Evolutionary conservation across 2,797 vertebrate genomes (phyloP).

Genomic region (Melanitta fusca): DNA sequence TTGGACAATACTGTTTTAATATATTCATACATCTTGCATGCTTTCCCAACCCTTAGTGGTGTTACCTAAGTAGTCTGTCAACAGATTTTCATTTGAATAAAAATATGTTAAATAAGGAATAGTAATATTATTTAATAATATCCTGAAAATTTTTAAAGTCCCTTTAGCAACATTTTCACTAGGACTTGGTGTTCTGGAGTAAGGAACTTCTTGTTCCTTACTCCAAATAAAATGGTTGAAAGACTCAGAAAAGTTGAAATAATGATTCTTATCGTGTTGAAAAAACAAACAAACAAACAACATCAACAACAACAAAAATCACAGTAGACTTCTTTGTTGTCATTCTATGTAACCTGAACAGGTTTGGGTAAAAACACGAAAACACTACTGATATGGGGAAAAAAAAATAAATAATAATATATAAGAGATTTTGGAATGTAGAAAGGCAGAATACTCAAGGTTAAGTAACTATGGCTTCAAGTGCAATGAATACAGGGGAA

Average conservation of each 20-base stretch:
- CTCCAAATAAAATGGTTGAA: background rate
- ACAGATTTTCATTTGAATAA: background rate
- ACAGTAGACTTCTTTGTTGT: accelerated
- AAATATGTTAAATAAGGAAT: background rate
- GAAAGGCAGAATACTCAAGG: background rate
- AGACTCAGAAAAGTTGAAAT: background rate
- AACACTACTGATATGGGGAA: background rate
- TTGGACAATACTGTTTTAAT: background rate
- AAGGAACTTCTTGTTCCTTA: background rate
- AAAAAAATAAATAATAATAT: too few species aligned
- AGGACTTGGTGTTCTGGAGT: accelerated
- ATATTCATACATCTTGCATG: accelerated
- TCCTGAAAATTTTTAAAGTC: background rate
- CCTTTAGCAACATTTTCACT: background rate
- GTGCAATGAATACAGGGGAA: background rate
- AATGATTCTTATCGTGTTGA: background rate
- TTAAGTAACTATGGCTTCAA: background rate
- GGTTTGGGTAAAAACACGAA: background rate
- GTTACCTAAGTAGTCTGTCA: background rate
- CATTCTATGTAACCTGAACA: background rate
- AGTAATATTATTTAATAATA: background rate
- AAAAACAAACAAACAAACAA: background rate
- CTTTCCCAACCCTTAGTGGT: background rate
- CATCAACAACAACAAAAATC: background rate
- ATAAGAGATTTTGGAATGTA: background rate